phyloP scores from a whole-genome alignment of 1,140 invertebrate species.

The Drosophila punjabiensis region DNA sequence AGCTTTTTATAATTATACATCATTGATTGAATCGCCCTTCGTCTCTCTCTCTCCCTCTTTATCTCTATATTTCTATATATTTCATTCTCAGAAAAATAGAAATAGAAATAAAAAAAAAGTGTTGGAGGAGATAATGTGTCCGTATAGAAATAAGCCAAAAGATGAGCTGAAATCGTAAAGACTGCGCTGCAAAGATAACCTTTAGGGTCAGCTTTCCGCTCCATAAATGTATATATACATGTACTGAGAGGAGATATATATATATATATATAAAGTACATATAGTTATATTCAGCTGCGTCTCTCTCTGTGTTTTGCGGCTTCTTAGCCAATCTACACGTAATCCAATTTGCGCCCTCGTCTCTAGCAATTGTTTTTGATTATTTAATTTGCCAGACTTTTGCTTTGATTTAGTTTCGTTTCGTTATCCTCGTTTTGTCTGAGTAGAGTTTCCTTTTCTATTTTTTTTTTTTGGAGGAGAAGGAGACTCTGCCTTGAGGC shows the following conservation, averaged over 20 bases:
- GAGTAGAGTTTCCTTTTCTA: background rate
- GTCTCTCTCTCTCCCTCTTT: background rate
- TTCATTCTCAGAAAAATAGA: background rate
- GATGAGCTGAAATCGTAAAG: constrained; percentile 37
- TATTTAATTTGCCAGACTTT: constrained; percentile 80
- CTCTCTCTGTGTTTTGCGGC: constrained; percentile 10
- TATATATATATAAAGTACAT: background rate
- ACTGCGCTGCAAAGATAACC: constrained; percentile 37
- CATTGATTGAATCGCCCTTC: constrained; percentile 3
- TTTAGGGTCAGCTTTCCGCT: constrained; percentile 24
- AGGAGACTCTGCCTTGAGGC: constrained; percentile 34
- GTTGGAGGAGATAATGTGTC: constrained; percentile 28
- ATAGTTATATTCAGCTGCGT: constrained; percentile 2
- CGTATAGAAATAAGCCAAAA: constrained; percentile 9
- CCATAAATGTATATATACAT: background rate
- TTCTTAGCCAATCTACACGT: constrained; percentile 68
- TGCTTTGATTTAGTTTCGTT: constrained; percentile 78
- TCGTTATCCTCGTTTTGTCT: constrained; percentile 21
- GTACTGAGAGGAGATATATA: too few species aligned
- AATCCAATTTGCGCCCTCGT: constrained; percentile 63
- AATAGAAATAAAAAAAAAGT: constrained; percentile 7
- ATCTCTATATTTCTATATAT: constrained; percentile 1
- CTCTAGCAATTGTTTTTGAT: constrained; percentile 74
- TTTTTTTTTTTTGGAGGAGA: background rate
- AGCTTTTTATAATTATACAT: constrained; percentile 29